These are phyloP conservation scores for Congeria kusceri DNA, from an alignment of 2,888 invertebrate species.

Conservation along the genomic window DNA sequence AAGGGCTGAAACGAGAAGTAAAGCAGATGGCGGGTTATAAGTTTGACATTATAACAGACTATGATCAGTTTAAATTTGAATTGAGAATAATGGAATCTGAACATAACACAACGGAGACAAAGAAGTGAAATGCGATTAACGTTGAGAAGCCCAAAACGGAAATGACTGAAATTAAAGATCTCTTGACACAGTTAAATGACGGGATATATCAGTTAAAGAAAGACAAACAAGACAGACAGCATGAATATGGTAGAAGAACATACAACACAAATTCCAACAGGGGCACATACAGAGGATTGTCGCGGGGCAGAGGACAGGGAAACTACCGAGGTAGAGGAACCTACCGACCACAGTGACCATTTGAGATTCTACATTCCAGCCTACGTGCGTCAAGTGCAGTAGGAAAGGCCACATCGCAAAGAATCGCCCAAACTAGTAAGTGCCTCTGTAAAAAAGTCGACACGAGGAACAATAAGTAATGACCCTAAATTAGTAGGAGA, in stretches of 20 bases:
- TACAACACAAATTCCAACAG: too few species aligned
- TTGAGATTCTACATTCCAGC: not conserved
- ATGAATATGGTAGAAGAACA: not conserved
- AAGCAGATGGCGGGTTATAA: slow-evolving; percentile 3
- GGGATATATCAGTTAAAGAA: not conserved
- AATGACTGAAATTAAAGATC: not conserved
- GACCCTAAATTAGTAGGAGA: slow-evolving; percentile 22
- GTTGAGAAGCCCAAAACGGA: not conserved
- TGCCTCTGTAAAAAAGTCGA: slow-evolving; percentile 13
- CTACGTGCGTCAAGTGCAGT: slow-evolving; percentile 4
- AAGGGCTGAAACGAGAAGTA: not conserved
- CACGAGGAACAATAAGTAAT: not conserved
- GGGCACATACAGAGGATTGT: too few species aligned
- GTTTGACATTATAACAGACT: not conserved
- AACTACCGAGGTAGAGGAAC: not conserved
- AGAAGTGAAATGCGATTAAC: not conserved
- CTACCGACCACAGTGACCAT: slow-evolving; percentile 1
- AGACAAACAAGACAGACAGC: not conserved
- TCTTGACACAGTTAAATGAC: not conserved
- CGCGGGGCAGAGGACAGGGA: slow-evolving; percentile 1
- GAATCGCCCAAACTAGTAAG: slow-evolving; percentile 18
- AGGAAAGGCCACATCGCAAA: slow-evolving; percentile 1
- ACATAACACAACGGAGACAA: not conserved
- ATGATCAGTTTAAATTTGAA: not conserved
- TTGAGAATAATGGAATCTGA: not conserved